These are phyloP conservation scores for Paramormyrops kingsleyae DNA, from an alignment of 2,113 vertebrate genomes.

Conservation along the genomic window DNA sequence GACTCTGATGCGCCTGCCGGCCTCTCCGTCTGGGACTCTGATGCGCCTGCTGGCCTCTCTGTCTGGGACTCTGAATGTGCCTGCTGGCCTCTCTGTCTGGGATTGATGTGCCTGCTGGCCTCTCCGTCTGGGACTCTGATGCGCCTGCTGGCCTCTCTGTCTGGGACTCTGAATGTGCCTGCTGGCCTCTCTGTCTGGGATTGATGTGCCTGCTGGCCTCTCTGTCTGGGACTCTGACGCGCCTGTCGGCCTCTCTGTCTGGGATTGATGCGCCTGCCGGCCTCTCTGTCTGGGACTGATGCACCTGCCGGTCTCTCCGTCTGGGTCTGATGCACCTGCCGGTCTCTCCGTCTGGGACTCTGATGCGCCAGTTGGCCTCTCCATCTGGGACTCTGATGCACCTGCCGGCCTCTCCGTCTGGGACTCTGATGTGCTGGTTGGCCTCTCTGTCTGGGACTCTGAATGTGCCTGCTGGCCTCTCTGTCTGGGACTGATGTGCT, in stretches of 20 bases:
- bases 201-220: too few relatives aligned
- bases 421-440: neutral
- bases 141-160: neutral
- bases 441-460: too few relatives aligned
- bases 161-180: neutral
- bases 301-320: too few relatives aligned
- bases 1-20: neutral
- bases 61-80: neutral
- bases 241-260: too few relatives aligned
- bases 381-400: neutral
- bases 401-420: neutral
- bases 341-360: neutral
- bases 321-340: rapidly evolving
- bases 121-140: neutral
- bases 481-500: neutral
- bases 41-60: too few relatives aligned
- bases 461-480: too few relatives aligned
- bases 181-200: neutral
- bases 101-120: neutral
- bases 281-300: neutral
- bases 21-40: neutral
- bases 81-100: neutral
- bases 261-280: neutral
- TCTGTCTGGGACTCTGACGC: too few relatives aligned
- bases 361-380: too few relatives aligned